Base-by-base conservation (phyloP, 2,797 vertebrate genomes). In the Carduelis carduelis region DNA sequence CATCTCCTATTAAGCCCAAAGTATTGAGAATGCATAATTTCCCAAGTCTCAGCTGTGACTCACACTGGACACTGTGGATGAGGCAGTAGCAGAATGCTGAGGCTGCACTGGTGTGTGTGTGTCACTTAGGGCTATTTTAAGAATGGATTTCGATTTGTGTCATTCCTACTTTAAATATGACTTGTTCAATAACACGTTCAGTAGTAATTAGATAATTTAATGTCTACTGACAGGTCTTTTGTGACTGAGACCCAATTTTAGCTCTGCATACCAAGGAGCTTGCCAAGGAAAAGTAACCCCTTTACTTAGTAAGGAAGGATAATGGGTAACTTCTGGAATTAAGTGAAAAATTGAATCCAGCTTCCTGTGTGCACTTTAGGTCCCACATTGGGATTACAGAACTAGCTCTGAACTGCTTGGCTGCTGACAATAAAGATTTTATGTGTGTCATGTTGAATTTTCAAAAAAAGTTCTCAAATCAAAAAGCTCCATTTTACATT, bases 341-440 rank as follows among this genome's bases (percentile, higher is more conserved):
- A 95, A 97, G 93, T 93, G 82, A 95, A 97, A 97, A 97, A 97
- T 93, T 86, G 80, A 97, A 95, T 96, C 87, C 86, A 96, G 93
- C 87, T 97, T 97, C 94, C 91, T 78, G 83, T 86, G 87, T 95
- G 53, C 85, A 65, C 91, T 96, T 95, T 52, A 90, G 72, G 83
- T 78, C 95, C 94, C 96, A 91, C 88, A 63, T 90, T 95, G 91
- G 94, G 95, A 96, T 97, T 96, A 89, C 56, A 83, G 92, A 97
- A 80, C 87, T 83, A 92, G 92, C 93, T 96, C 97, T 93, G 84
- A 95, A 88, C 83, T 91, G 72, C 86, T 80, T 59, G 43, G 72
- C 60, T 94, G 94, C 87, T 95, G 92, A 94, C 96, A 97, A 91
- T 88, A 93, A 97, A 97, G 93, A 93, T 96, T 97, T 97, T 97